These are phyloP conservation scores for Eupithecia subfuscata DNA, from an alignment of 2,888 invertebrate species.

Conservation along the genomic window DNA sequence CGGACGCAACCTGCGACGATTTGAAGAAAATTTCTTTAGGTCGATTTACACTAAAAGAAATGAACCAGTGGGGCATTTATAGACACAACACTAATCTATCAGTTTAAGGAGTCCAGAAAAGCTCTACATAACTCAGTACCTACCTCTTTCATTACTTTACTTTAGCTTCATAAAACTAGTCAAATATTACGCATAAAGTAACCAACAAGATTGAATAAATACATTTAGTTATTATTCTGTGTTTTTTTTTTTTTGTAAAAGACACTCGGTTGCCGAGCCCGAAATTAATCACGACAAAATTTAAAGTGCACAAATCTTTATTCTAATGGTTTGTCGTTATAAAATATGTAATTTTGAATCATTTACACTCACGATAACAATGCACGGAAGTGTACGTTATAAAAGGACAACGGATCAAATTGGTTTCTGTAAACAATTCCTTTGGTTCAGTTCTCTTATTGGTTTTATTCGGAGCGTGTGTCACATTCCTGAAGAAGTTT, in stretches of 20 bases:
- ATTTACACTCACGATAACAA: neutral
- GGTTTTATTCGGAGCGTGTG: conserved; percentile 71
- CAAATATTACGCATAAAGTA: too few relatives aligned
- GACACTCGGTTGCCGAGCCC: neutral
- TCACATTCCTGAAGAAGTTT: conserved; percentile 56
- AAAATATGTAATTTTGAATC: neutral
- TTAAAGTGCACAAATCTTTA: neutral
- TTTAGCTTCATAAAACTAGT: too few relatives aligned
- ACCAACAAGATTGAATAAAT: too few relatives aligned
- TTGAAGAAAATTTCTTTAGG: neutral
- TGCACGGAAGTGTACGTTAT: conserved; percentile 43
- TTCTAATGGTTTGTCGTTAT: neutral
- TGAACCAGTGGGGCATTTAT: neutral
- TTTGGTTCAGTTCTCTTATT: conserved; percentile 66
- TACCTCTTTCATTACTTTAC: too few relatives aligned
- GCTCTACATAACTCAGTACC: too few relatives aligned
- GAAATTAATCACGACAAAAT: neutral
- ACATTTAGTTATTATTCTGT: too few relatives aligned
- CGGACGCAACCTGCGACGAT: neutral
- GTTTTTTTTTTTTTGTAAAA: too few relatives aligned
- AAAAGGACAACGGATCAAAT: conserved; percentile 73
- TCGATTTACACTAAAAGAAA: neutral
- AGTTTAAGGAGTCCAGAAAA: neutral
- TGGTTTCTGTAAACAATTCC: conserved; percentile 72
- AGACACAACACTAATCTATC: neutral